These are phyloP conservation scores for Lacanobia oleracea DNA, from an alignment of 2,888 invertebrate species.

Conservation along the genomic window DNA sequence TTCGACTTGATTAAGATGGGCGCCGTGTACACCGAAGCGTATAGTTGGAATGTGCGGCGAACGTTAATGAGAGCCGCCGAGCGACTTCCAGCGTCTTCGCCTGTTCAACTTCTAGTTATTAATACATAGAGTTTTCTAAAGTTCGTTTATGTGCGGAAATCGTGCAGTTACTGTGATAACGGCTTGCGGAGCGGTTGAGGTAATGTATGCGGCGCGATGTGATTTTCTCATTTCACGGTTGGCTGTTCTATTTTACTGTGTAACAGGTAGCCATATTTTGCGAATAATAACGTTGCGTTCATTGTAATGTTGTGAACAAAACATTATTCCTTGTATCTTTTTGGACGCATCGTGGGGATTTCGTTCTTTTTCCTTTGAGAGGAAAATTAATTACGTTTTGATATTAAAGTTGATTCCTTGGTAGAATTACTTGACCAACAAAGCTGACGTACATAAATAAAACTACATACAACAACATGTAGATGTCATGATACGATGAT, in stretches of 20 bases:
- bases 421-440: neutral
- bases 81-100: slow-evolving; percentile 28
- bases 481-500: no score
- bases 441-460: no score
- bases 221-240: slow-evolving; percentile 67
- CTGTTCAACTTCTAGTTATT: slow-evolving; percentile 51
- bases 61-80: slow-evolving; percentile 52
- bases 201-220: slow-evolving; percentile 56
- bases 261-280: slow-evolving; percentile 66
- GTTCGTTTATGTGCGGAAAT: slow-evolving; percentile 38
- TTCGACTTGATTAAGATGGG: slow-evolving; percentile 77
- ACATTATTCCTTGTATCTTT: slow-evolving; percentile 54
- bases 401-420: neutral
- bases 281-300: slow-evolving; percentile 63
- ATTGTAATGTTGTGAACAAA: slow-evolving; percentile 60
- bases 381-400: slow-evolving; percentile 4
- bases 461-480: no score
- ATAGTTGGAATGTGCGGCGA: slow-evolving; percentile 55
- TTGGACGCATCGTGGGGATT: slow-evolving; percentile 16
- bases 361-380: neutral
- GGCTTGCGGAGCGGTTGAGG: slow-evolving; percentile 24
- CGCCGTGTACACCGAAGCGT: slow-evolving; percentile 63
- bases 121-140: slow-evolving; percentile 52
- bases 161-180: slow-evolving; percentile 49
- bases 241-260: slow-evolving; percentile 60